Percentiles rank a stretch among this genome's conserved stretches.
Conservation (phyloP, 2,113 vertebrate genomes). For the Chionodraco myersi region DNA sequence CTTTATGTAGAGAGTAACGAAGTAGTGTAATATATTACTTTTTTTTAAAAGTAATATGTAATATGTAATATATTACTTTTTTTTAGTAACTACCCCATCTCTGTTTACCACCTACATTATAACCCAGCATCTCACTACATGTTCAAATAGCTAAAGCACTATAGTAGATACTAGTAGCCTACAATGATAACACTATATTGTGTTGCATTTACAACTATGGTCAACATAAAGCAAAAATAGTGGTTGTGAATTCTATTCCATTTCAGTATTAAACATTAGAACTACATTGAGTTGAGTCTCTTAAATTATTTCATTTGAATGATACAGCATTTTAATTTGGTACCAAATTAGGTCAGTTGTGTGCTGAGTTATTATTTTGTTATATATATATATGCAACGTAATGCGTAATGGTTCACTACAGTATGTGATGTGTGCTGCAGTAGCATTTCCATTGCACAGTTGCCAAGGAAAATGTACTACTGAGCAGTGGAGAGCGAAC, state of each 20-base stretch:
- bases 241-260: not conserved
- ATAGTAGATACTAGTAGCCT: too few relatives aligned
- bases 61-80: too few relatives aligned
- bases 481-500: conserved; percentile 12
- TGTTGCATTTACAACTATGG: not conserved
- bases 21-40: too few relatives aligned
- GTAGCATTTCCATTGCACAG: conserved; percentile 68
- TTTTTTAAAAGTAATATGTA: too few relatives aligned
- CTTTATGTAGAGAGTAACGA: too few relatives aligned
- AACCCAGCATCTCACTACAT: not conserved
- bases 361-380: too few relatives aligned
- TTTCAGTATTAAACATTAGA: not conserved
- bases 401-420: not conserved
- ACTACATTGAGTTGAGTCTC: not conserved
- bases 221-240: not conserved
- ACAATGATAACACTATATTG: not conserved
- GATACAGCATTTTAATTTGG: too few relatives aligned
- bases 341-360: too few relatives aligned
- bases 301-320: not conserved
- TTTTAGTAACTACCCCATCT: too few relatives aligned
- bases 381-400: too few relatives aligned
- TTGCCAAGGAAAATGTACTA: conserved; percentile 46
- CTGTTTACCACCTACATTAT: not conserved
- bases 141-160: not conserved
- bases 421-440: not conserved